Evolutionary conservation across 1,140 invertebrate genomes (phyloP), one percentile per base, ranked within the genome.

Genomic region (Cydia strobilella): DNA sequence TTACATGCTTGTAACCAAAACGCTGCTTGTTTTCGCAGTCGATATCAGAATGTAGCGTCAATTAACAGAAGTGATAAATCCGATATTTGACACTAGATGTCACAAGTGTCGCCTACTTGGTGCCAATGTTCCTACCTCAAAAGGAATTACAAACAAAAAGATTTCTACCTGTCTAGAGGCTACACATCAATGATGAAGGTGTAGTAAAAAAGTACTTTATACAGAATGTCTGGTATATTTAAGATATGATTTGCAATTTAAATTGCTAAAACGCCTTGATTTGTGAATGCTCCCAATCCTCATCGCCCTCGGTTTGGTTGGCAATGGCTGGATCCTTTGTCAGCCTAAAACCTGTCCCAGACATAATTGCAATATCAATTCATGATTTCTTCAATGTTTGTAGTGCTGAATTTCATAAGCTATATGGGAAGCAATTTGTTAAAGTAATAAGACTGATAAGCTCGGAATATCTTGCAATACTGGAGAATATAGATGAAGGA

Each of bases 171-270:
- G 90, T 95, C 89, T 1, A 86, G 94, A 80, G 94, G 94, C n/a
- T 95, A 94, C 75, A 86, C 85, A 18, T 93, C 80, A 94, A 90
- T 79, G 94, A 95, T 72, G 94, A 96, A 75, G 96, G 95, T 13
- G 94, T 93, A 75, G 92, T 97, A 35, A 97, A 98, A 84, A 95
- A 31, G 5, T 27, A 27, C 31, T 89, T 86, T 98, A 10, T 97
- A 97, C 84, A 94, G 96, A 74, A 97, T 98, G 94, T 96, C 96
- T 9, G 97, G 97, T 39, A 94, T 97, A 25, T 96, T 97, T 82
- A 94, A 95, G 79, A 91, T 99, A 0, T 97, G 96, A 88, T 95
- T 96, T 76, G 96, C 97, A 1, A 95, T 98, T 25, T 94, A 97
- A 74, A 95, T 97, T 3, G 94, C 95, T 0, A 92, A 93, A 59